These are phyloP conservation scores for Neodiprion fabricii DNA, from an alignment of 1,140 invertebrate genomes.

Conservation along the genomic window DNA sequence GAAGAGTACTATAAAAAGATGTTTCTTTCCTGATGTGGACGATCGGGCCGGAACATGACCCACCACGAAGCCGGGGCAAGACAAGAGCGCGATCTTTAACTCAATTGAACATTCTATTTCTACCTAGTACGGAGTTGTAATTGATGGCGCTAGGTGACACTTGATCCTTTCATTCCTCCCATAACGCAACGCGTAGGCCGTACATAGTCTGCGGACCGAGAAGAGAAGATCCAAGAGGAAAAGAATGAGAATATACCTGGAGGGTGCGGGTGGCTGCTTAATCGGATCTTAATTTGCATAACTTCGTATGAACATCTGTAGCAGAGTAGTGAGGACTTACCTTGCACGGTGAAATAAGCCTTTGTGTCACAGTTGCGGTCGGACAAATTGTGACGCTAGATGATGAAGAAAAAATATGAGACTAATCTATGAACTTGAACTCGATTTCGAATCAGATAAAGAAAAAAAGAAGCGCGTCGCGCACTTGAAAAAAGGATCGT, in stretches of 20 bases:
- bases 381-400: background rate
- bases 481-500: background rate
- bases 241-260: background rate
- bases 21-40: background rate
- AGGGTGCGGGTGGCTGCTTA: background rate
- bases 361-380: background rate
- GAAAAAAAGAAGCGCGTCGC: background rate
- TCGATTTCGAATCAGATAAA: background rate
- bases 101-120: background rate
- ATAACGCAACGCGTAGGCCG: background rate
- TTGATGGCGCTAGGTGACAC: background rate
- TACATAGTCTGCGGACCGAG: background rate
- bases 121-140: background rate
- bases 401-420: background rate
- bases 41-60: background rate
- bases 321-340: background rate
- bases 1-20: background rate
- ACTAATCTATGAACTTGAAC: background rate
- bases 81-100: background rate
- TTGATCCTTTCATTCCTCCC: background rate
- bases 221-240: background rate
- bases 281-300: slow-evolving; percentile 2
- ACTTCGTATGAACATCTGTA: background rate
- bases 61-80: background rate
- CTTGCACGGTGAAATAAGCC: background rate